phyloP scores from a whole-genome alignment of 2,113 vertebrate species.

The Ceuthmochares aereus region DNA sequence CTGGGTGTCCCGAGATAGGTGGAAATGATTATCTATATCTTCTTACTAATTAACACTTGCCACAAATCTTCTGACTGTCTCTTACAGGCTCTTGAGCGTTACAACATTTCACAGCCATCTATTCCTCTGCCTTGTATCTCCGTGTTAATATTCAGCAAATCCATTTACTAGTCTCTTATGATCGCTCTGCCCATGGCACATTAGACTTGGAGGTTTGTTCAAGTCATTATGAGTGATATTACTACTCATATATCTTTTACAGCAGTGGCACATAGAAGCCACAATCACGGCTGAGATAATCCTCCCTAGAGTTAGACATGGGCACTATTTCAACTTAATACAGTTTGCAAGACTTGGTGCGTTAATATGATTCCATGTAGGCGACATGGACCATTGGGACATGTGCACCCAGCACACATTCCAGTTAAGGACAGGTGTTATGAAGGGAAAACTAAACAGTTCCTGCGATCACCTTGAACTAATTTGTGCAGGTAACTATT shows the following conservation, averaged over 20 bases:
- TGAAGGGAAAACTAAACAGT: neutral
- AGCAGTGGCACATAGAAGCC: neutral
- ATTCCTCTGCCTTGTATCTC: neutral
- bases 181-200: neutral
- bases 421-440: neutral
- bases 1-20: neutral
- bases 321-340: neutral
- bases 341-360: neutral
- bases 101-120: neutral
- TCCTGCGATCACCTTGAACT: neutral
- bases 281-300: neutral
- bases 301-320: neutral
- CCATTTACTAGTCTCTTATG: neutral
- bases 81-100: accelerated
- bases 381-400: accelerated
- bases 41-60: neutral
- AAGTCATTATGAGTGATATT: neutral
- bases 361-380: accelerated
- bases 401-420: accelerated
- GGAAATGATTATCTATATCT: neutral
- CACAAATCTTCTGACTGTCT: neutral
- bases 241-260: neutral
- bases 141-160: neutral
- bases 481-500: neutral
- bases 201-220: neutral